Evolutionary conservation across 2,888 invertebrate genomes (phyloP).

Genomic region (Acleris laterana): DNA sequence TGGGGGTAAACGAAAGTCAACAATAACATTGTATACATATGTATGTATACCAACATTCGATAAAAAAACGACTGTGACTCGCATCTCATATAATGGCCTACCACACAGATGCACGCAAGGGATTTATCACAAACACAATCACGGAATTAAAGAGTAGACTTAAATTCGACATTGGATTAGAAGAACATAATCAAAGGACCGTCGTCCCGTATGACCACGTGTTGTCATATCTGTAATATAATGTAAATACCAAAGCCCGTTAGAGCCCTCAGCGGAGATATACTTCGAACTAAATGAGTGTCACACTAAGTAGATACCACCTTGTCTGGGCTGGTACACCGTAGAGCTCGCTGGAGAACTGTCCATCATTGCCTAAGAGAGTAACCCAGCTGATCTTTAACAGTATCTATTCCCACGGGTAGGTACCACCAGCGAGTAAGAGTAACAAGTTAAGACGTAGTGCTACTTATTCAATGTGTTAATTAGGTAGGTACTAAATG

Average conservation of each 20-base stretch:
- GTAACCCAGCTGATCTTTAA: slow-evolving; percentile 8
- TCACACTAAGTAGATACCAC: no score
- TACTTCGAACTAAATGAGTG: no score
- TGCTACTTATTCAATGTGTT: slow-evolving; percentile 26
- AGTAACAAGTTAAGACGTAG: slow-evolving; percentile 24
- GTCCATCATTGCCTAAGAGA: background rate
- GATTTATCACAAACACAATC: background rate
- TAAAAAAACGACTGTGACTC: background rate
- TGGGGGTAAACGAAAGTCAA: no score
- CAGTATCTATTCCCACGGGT: no score
- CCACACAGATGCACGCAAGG: background rate
- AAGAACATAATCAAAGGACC: no score
- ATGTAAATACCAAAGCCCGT: no score
- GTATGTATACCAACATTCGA: background rate
- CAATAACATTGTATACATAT: no score
- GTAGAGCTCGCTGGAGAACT: background rate
- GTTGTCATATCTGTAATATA: no score
- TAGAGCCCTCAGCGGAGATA: no score
- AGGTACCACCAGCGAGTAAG: slow-evolving; percentile 13
- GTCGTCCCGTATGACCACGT: no score
- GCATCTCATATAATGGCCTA: background rate
- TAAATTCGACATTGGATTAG: no score
- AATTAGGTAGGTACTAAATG: slow-evolving; percentile 18
- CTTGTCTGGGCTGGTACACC: no score
- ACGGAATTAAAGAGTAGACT: background rate